A percentile compares a stretch with the other conserved stretches of the same genome.
Conservation (phyloP, 2,113 vertebrate species). For the Serranochromis macrocephalus region DNA sequence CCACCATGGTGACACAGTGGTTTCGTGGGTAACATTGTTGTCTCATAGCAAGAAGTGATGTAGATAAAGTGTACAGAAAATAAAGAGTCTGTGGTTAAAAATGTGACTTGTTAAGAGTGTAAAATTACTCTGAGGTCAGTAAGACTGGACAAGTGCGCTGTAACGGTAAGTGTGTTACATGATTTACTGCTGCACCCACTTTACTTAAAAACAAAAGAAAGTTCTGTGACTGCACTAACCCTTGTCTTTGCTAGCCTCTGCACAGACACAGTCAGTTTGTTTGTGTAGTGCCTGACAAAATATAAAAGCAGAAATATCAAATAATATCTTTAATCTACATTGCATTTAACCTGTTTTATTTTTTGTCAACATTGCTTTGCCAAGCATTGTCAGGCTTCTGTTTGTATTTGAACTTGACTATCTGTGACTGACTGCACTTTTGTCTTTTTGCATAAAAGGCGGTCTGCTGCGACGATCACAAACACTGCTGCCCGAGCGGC, state of each 20-base stretch:
- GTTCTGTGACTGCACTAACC: background rate
- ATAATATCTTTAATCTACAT: background rate
- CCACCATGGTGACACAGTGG: background rate
- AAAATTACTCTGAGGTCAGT: background rate
- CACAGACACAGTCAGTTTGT: background rate
- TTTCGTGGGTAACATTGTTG: background rate
- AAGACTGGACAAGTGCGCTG: rapidly evolving
- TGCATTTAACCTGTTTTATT: background rate
- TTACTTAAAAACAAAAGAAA: background rate
- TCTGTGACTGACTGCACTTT: background rate
- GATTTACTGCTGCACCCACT: background rate
- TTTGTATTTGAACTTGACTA: background rate
- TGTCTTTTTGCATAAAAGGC: conserved; percentile 27
- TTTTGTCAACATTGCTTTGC: background rate
- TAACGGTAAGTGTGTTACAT: background rate
- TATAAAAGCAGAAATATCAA: background rate
- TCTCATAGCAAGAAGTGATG: background rate
- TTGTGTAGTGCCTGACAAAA: background rate
- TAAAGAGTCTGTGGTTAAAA: background rate
- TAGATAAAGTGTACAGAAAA: background rate
- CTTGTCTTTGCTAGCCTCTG: background rate
- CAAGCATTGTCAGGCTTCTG: background rate
- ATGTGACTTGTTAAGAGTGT: background rate
- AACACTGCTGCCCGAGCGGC: conserved; percentile 51
- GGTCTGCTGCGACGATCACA: conserved; percentile 62